phyloP scores from a whole-genome alignment of 2,888 invertebrate species.

The Coronaproctus castanopsis region DNA sequence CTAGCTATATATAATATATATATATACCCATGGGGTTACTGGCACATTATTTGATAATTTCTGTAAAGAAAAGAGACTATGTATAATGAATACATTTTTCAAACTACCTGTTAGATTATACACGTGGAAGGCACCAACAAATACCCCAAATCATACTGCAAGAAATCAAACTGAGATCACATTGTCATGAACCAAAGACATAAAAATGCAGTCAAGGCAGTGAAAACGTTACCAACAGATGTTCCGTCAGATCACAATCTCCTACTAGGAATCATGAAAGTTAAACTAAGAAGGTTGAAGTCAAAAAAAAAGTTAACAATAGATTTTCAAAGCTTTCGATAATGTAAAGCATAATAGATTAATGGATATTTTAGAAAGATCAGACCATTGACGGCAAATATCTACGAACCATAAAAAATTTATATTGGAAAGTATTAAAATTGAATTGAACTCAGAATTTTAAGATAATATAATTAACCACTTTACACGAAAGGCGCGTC shows the following conservation, averaged over 20 bases:
- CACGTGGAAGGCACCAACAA: slow-evolving; percentile 2
- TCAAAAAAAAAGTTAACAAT: background rate
- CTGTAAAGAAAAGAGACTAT: background rate
- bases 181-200: background rate
- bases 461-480: too few species aligned
- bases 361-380: too few species aligned
- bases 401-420: too few species aligned
- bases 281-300: background rate
- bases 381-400: too few species aligned
- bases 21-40: too few species aligned
- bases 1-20: too few species aligned
- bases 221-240: slow-evolving; percentile 2
- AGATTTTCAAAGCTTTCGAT: too few species aligned
- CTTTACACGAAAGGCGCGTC: too few species aligned
- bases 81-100: slow-evolving; percentile 2
- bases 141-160: background rate
- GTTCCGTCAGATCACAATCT: background rate
- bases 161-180: slow-evolving; percentile 2
- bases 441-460: too few species aligned
- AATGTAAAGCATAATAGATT: too few species aligned
- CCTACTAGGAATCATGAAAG: background rate
- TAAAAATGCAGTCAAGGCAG: background rate
- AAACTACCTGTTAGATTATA: slow-evolving; percentile 1
- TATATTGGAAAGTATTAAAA: too few species aligned
- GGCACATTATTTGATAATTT: background rate